Conservation (phyloP, 2,797 vertebrate genomes). For the Echeneis naucrates region DNA sequence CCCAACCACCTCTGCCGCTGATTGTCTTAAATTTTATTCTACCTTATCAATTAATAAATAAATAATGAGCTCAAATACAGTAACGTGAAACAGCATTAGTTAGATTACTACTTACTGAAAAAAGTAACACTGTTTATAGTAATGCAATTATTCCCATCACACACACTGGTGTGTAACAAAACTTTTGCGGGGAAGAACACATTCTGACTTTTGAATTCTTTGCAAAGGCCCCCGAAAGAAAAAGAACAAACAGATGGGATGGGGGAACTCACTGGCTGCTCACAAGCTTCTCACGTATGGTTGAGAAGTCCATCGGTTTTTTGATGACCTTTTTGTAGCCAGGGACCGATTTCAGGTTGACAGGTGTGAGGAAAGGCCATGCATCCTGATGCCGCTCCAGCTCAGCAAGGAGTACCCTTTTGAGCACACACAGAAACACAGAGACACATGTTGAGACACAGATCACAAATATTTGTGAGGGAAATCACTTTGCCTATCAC, state of each 20-base stretch:
- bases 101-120: too few species aligned
- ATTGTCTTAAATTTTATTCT: too few species aligned
- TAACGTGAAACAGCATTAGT: too few species aligned
- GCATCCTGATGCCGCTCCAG: constrained; percentile 98
- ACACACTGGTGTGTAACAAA: constrained; percentile 2
- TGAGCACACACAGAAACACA: constrained; percentile 23
- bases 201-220: constrained; percentile 26
- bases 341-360: constrained; percentile 98
- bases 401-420: constrained; percentile 94
- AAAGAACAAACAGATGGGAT: constrained; percentile 29
- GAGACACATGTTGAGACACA: constrained; percentile 13
- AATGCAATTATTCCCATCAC: too few species aligned
- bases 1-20: too few species aligned
- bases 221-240: constrained; percentile 4
- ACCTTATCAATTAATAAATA: too few species aligned
- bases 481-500: constrained; percentile 8
- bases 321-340: constrained; percentile 99
- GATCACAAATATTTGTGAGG: neutral
- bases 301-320: constrained; percentile 99
- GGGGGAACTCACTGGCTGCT: constrained; percentile 95
- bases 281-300: constrained; percentile 97
- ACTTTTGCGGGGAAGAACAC: constrained; percentile 24
- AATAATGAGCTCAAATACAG: too few species aligned
- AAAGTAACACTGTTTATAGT: too few species aligned
- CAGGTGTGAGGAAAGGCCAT: constrained; percentile 98